Evolutionary conservation across 1,140 invertebrate genomes (phyloP).

Genomic region (Orius laevigatus): DNA sequence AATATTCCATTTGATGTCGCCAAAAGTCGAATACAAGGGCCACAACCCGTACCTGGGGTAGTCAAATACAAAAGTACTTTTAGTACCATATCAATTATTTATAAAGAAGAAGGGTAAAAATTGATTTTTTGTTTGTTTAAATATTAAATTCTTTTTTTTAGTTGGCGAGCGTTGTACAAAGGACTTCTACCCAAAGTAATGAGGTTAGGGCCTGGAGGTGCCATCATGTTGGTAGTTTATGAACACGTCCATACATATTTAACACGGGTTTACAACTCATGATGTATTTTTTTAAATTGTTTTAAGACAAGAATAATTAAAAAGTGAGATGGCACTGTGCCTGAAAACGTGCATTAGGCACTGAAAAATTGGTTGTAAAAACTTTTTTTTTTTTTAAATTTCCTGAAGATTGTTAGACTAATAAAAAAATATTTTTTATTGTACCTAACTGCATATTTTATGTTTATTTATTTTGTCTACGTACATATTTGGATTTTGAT

Average conservation of each 20-base stretch:
- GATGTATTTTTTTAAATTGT: too few species aligned
- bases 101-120: slow-evolving; percentile 69
- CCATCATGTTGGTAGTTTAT: slow-evolving; percentile 78
- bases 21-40: slow-evolving; percentile 85
- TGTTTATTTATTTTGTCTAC: too few species aligned
- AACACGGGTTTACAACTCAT: slow-evolving; percentile 20
- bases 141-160: slow-evolving; percentile 29
- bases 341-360: too few species aligned
- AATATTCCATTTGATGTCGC: slow-evolving; percentile 95
- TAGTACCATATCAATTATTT: slow-evolving; percentile 54
- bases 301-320: too few species aligned
- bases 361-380: too few species aligned
- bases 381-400: too few species aligned
- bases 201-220: slow-evolving; percentile 76
- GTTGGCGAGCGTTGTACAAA: slow-evolving; percentile 75
- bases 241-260: slow-evolving; percentile 60
- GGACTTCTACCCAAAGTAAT: slow-evolving; percentile 79
- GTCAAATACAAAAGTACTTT: slow-evolving; percentile 67
- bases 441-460: too few species aligned
- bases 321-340: too few species aligned
- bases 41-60: slow-evolving; percentile 52
- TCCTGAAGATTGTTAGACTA: too few species aligned
- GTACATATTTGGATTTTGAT: too few species aligned
- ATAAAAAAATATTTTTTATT: too few species aligned
- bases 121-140: slow-evolving; percentile 2